Base-by-base conservation (phyloP, 2,797 vertebrate species). In the Pitangus sulphuratus region DNA sequence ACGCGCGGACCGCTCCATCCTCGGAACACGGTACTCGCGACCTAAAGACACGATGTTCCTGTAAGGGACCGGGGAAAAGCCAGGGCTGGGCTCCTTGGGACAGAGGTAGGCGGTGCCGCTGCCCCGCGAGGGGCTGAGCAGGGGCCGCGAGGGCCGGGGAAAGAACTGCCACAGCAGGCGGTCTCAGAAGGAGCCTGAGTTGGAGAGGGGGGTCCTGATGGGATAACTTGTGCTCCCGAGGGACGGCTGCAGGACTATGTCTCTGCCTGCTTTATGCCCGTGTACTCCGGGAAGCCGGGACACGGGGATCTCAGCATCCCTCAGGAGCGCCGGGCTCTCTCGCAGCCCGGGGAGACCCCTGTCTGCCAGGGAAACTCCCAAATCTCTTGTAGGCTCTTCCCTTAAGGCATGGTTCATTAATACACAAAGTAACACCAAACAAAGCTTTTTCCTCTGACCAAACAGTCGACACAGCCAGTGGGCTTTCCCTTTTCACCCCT, bases 341-440 rank as follows among this genome's bases (percentile, higher is more conserved):
- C 12, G 16, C 40, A 72, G 71, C 50, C 54, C n/a, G 4, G 19
- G 54, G 64, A 90, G 68, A 77, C 6, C 75, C 40, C 68, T n/a
- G 54, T 40, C 58, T 33, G 8, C 75, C 68, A 47, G 4, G 33
- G 39, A 74, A 42, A 71, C 44, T 66, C 58, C 75, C 89, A 87
- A 25, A 81, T 60, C 90, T 88, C 90, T 64, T 48, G 83, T 48
- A 84, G 90, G 90, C 80, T 83, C 72, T 93, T 78, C 80, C 51
- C 40, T 79, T 74, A 58, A 65, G 71, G 82, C 90, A 80, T 3
- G 78, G 54, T 54, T 94, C 84, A 54, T 87, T 87, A 89, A 85
- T 54, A 87, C 68, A 65, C 82, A 51, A 87, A 91, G 54, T 82
- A 57, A 81, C 84, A 69, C 75, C 84, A 53, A 82, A 82, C 71